Evolutionary conservation across 2,888 invertebrate species (phyloP).

Genomic region (Dryadula phaetusa): DNA sequence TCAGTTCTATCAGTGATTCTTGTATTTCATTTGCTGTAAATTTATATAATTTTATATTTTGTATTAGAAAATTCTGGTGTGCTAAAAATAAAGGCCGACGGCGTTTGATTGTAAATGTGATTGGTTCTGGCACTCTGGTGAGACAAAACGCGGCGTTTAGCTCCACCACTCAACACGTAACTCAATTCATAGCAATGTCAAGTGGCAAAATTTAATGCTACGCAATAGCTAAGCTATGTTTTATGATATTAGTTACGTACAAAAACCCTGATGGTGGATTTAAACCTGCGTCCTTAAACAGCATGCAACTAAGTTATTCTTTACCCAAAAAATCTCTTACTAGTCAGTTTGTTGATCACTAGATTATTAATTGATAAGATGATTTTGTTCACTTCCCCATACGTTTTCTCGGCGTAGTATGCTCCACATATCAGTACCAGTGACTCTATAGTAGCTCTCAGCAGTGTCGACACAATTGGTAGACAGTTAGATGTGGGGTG

Average conservation of each 20-base stretch:
- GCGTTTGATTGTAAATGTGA: too few relatives aligned
- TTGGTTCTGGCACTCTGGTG: too few relatives aligned
- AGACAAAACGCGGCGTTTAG: too few relatives aligned
- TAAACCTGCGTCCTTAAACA: too few relatives aligned
- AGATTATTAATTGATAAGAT: constrained; percentile 37
- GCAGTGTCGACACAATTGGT: constrained; percentile 33
- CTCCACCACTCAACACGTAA: too few relatives aligned
- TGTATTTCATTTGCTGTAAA: constrained; percentile 55
- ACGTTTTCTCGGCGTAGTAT: constrained; percentile 36
- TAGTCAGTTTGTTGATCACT: constrained; percentile 38
- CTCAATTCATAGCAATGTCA: too few relatives aligned
- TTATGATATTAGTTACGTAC: too few relatives aligned
- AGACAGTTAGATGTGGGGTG: constrained; percentile 6
- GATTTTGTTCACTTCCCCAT: constrained; percentile 37
- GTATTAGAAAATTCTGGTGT: neutral
- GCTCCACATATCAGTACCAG: constrained; percentile 29
- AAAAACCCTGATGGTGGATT: too few relatives aligned
- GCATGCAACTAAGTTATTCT: too few relatives aligned
- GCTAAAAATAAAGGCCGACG: too few relatives aligned
- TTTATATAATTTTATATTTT: neutral
- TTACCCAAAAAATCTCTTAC: constrained; percentile 29
- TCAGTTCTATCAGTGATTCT: constrained; percentile 54
- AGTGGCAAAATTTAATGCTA: too few relatives aligned
- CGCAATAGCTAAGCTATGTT: too few relatives aligned
- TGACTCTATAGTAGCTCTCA: constrained; percentile 23